Conservation (phyloP, 2,113 vertebrate species). For the Lycocorax pyrrhopterus region DNA sequence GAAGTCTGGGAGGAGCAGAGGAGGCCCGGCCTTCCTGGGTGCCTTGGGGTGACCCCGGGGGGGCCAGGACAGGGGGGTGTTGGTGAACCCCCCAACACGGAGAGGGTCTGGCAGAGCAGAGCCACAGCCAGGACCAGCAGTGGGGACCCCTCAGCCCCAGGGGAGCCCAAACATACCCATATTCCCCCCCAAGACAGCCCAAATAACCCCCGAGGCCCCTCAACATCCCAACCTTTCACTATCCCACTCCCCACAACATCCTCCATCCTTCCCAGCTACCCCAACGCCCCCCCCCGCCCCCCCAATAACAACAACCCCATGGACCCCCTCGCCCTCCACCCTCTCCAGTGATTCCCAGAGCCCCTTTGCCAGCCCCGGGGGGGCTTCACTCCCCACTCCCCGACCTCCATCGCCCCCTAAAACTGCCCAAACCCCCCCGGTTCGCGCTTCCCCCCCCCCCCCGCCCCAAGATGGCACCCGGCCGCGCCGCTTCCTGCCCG, state of each 20-base stretch:
- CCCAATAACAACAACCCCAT: not conserved
- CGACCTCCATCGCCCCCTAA: not conserved
- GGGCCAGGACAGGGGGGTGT: not conserved
- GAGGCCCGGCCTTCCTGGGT: not conserved
- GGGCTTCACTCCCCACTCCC: too few species aligned
- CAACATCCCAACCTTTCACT: not conserved
- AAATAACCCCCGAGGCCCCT: not conserved
- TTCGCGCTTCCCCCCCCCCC: too few species aligned
- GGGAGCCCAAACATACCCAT: not conserved
- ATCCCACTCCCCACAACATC: too few species aligned
- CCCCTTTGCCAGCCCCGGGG: not conserved
- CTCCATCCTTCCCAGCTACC: not conserved
- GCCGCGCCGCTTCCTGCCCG: slow-evolving; percentile 1
- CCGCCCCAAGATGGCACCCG: not conserved
- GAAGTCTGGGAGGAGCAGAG: not conserved
- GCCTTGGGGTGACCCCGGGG: accelerated
- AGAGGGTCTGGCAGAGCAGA: not conserved
- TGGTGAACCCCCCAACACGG: not conserved
- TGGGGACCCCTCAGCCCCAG: not conserved
- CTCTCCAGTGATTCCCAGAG: not conserved
- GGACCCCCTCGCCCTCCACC: not conserved
- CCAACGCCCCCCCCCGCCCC: too few species aligned
- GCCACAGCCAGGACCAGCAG: not conserved
- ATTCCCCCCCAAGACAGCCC: not conserved
- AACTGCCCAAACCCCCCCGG: too few species aligned